A percentile compares a stretch with the other conserved stretches of the same genome.
phyloP scores from a whole-genome alignment of 2,888 invertebrate species.

The Andrena hattorfiana region DNA sequence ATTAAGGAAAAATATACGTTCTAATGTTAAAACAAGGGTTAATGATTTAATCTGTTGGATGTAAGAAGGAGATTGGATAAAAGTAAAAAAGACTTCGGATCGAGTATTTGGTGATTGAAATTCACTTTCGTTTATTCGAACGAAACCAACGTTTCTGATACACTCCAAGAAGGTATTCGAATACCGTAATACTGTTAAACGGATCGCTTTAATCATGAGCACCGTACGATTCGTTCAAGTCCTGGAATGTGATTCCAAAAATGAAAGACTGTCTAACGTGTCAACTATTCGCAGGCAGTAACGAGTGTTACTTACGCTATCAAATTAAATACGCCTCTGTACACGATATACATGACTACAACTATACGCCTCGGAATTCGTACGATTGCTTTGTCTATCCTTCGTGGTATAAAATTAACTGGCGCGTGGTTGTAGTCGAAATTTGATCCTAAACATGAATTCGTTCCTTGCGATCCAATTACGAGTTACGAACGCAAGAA shows the following conservation, averaged over 20 bases:
- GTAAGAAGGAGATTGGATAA: too few species aligned
- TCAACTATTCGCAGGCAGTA: conserved; percentile 18
- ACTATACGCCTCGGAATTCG: neutral
- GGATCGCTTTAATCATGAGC: conserved; percentile 67
- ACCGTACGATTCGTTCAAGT: conserved; percentile 66
- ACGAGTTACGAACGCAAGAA: conserved; percentile 16
- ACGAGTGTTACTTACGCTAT: conserved; percentile 7
- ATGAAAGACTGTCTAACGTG: conserved; percentile 29
- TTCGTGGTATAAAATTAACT: conserved; percentile 9
- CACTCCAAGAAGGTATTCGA: conserved; percentile 24
- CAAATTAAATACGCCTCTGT: conserved; percentile 12
- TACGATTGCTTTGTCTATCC: neutral
- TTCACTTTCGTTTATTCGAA: conserved; percentile 40
- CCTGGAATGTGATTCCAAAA: conserved; percentile 75
- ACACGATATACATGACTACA: conserved; percentile 18
- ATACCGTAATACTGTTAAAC: conserved; percentile 76
- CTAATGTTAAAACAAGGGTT: too few species aligned
- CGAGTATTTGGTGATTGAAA: neutral
- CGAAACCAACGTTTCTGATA: conserved; percentile 22
- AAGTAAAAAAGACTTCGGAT: neutral
- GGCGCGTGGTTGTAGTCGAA: neutral
- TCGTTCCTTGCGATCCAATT: neutral
- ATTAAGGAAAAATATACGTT: too few species aligned
- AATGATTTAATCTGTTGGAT: too few species aligned
- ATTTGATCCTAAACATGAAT: neutral